Evolutionary conservation across 1,140 invertebrate species (phyloP), one percentile per base, ranked within the genome.

Genomic region (Drosophila parvula): DNA sequence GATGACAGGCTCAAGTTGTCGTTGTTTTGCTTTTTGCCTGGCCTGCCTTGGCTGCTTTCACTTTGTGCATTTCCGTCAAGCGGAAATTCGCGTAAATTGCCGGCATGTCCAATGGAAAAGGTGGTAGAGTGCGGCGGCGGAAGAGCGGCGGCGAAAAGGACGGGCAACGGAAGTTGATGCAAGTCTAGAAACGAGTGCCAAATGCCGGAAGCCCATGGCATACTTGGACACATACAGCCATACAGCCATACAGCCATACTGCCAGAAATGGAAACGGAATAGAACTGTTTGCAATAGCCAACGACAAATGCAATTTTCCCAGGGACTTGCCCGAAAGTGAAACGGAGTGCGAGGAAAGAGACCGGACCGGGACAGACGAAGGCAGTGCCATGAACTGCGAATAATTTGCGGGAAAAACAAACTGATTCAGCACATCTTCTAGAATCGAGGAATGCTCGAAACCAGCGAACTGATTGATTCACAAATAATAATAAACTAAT

Each of bases 181-280:
- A 88, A 88, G 82, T 89, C 83, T 88, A 89, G 84, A 80, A 88
- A 88, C 83, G 86, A 88, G 83, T 88, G 83, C 79, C 84, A 89
- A 88, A 88, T 88, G 83, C 80, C 83, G 83, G 83, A 88, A 89
- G 84, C 73, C 56, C 75, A 59, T 82, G 83, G 63, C 78, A 65
- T 70, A 71, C 79, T 81, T 81, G 75, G 68, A 63, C 68, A 62
- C 34, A 47, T 9, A 40, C 11, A 16, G 61, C 5, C 47, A 4
- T 0, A 0, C 44, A 30, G 65, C 32, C 40, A 45, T 27, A 16
- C 10, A 36, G 56, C 22, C 63, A 36, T 14, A 8, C 50, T 9
- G 18, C 32, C 51, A 55, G 51, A 64, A 76, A 61, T 45, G 48
- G 45, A 76, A 65, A 71, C 51, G 71, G 48, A 76, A 77, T 48